Base-by-base conservation (phyloP, 2,113 vertebrate species). In the Rhombomys opimus region DNA sequence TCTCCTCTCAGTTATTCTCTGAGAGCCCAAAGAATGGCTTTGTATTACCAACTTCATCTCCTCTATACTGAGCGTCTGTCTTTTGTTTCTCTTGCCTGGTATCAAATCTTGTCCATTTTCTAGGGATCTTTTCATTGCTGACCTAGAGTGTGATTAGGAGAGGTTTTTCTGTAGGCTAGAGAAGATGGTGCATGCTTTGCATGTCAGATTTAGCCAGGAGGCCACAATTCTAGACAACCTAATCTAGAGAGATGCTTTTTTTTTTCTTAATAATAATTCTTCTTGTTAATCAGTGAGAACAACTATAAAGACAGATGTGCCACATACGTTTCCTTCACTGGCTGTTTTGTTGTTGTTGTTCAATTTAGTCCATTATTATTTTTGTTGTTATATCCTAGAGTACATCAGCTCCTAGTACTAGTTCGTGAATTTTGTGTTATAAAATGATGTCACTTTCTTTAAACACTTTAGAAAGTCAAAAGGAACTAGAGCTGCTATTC, bases 261-360 rank as follows among this genome's bases (percentile, higher is more conserved):
- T 96, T 96, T 46, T 96, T 96, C 46, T 80, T 94, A 5, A 87
- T 90, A 84, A 63, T 84, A 46, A 54, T 90, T 80, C 32, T 57
- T 57, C 75, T 84, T 87, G 72, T 91, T 89, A 59, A 32, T 88
- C 77, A n/a, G 1, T 81, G 25, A 95, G 50, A 15, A 67, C 23
- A 30, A 22, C 50, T 35, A 35, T 52, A 57, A 57, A 57, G 8
- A 57, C 9, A 5, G 41, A 11, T 72, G 38, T 86, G 12, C 61
- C 10, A 35, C 35, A 75, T 23, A 22, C 12, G 38, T 94, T 70
- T 81, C 20, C 54, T 68, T 10, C 15, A 67, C 54, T 10, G 15
- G 75, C 41, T 50, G 41, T 76, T 76, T 41, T 50, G 52, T 75
- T 70, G 85, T 30, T 92, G 87, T 17, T n/a, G 78, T 81, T 81